Evolutionary conservation across 1,140 invertebrate species (phyloP).

Genomic region (Cherax quadricarinatus): DNA sequence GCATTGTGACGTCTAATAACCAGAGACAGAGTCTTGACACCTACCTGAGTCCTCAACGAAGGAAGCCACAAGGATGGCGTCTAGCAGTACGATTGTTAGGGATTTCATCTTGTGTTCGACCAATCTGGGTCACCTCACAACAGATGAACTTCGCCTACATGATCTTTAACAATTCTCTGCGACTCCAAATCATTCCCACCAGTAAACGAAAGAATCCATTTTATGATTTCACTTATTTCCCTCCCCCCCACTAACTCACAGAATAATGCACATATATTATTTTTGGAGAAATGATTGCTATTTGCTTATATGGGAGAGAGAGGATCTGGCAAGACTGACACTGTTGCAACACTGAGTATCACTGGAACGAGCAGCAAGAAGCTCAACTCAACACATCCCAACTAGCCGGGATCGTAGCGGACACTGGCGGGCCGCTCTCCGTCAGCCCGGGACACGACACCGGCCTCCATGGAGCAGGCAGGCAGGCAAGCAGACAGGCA

Average conservation of each 20-base stretch:
- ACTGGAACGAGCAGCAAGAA: not conserved
- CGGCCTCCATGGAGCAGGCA: not conserved
- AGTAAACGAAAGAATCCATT: not conserved
- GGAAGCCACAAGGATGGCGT: conserved; percentile 34
- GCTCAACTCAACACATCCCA: not conserved
- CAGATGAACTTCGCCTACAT: not conserved
- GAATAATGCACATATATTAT: not conserved
- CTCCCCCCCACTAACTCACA: too few species aligned
- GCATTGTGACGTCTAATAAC: too few species aligned
- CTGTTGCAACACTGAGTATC: not conserved
- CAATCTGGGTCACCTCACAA: too few species aligned
- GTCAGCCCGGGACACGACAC: not conserved
- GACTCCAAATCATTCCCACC: not conserved
- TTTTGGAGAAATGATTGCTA: too few species aligned
- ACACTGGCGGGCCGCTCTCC: not conserved
- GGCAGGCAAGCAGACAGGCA: not conserved
- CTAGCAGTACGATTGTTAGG: not conserved
- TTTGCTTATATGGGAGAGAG: not conserved
- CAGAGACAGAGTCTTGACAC: not conserved
- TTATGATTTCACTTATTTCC: not conserved
- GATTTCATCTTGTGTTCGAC: conserved; percentile 18
- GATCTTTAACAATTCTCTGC: not conserved
- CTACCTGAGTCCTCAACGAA: conserved; percentile 36
- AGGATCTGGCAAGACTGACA: not conserved
- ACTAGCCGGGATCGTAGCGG: not conserved